Evolutionary conservation across 2,113 vertebrate species (phyloP).

Genomic region (Psittacara wagleri): DNA sequence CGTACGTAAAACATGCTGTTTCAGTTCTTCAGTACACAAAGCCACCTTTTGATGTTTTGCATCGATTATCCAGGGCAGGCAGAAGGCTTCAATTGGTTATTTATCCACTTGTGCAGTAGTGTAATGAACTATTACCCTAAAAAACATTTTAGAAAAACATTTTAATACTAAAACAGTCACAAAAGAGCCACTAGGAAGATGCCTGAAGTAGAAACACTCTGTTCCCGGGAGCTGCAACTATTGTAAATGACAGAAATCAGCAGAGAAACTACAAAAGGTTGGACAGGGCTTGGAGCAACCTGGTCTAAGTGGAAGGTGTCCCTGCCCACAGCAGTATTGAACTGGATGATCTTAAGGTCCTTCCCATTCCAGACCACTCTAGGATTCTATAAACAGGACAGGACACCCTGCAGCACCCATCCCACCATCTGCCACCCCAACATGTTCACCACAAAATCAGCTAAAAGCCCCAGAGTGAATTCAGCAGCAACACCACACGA

Average conservation of each 20-base stretch:
- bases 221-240: accelerated
- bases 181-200: background rate
- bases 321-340: background rate
- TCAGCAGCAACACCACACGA: accelerated
- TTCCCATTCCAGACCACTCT: background rate
- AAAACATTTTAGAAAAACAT: too few species aligned
- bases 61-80: accelerated
- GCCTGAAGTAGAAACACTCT: background rate
- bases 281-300: background rate
- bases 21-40: background rate
- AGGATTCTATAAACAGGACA: background rate
- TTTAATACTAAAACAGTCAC: background rate
- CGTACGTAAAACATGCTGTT: accelerated
- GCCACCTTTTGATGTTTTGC: accelerated
- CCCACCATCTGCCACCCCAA: too few species aligned
- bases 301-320: background rate
- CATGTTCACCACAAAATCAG: accelerated
- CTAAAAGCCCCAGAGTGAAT: accelerated
- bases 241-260: background rate
- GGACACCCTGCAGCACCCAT: too few species aligned
- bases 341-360: background rate
- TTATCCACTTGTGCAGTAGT: background rate
- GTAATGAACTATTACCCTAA: accelerated
- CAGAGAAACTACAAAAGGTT: accelerated
- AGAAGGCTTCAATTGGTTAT: accelerated